These are phyloP conservation scores for Crocidura indochinensis DNA, from an alignment of 2,797 vertebrate species.

Conservation along the genomic window DNA sequence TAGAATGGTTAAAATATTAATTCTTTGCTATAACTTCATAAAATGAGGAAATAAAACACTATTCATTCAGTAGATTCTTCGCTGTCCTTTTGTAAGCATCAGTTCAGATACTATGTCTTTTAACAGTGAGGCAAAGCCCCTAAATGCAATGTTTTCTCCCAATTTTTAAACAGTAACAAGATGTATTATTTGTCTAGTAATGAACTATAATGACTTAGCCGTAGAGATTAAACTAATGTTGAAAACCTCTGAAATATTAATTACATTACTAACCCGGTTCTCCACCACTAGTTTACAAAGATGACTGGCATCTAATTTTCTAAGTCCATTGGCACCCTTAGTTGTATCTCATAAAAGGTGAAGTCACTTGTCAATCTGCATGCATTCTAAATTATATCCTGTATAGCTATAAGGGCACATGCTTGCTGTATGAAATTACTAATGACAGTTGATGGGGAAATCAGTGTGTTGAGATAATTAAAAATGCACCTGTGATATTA, in stretches of 20 bases:
- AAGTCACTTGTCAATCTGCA: conserved; percentile 65
- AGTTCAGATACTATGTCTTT: neutral
- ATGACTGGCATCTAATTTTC: conserved; percentile 72
- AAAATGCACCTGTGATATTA: conserved; percentile 87
- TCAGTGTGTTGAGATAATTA: conserved; percentile 84
- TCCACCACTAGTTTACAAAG: conserved; percentile 14
- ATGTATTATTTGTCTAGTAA: neutral
- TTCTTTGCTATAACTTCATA: neutral
- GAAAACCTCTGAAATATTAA: neutral
- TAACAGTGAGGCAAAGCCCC: neutral
- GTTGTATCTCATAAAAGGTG: conserved; percentile 29
- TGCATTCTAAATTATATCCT: conserved; percentile 59
- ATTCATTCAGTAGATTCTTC: neutral
- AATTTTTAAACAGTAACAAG: neutral
- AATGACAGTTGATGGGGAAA: conserved; percentile 86
- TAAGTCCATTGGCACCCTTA: conserved; percentile 54
- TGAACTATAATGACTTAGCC: neutral
- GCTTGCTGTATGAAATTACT: conserved; percentile 85
- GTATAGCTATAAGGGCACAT: conserved; percentile 77
- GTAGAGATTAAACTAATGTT: neutral
- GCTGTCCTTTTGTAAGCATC: neutral
- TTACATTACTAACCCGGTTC: neutral
- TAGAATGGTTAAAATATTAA: neutral
- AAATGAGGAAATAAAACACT: neutral
- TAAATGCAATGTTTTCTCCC: neutral